These are phyloP conservation scores for Micronycteris hirsuta DNA, from an alignment of 2,113 vertebrate genomes.

Conservation along the genomic window DNA sequence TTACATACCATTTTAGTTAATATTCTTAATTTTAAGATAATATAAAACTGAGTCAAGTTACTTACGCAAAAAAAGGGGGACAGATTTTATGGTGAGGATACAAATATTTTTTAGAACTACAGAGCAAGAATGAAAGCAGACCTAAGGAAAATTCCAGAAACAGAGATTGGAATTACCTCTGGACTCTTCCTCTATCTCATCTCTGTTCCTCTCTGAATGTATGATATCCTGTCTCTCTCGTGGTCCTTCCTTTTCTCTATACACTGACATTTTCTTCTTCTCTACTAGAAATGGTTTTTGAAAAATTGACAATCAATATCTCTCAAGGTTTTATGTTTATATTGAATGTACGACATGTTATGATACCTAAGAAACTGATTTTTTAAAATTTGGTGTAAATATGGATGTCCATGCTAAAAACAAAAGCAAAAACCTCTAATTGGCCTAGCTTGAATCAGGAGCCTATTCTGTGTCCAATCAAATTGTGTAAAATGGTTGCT, in stretches of 20 bases:
- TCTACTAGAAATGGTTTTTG: background rate
- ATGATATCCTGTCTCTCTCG: background rate
- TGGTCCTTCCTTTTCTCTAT: background rate
- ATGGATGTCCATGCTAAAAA: background rate
- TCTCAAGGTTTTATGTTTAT: background rate
- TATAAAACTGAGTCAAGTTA: background rate
- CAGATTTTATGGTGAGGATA: background rate
- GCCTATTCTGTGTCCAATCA: background rate
- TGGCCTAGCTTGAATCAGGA: background rate
- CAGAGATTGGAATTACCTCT: background rate
- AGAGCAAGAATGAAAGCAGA: background rate
- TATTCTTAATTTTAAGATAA: constrained; percentile 6
- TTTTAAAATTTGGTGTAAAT: background rate
- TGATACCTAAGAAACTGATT: background rate
- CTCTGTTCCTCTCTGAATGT: background rate
- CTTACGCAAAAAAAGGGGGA: background rate
- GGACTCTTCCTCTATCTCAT: background rate
- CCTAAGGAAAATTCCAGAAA: background rate
- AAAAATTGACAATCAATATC: background rate
- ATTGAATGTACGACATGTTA: background rate
- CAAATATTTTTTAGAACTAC: background rate
- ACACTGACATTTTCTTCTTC: background rate
- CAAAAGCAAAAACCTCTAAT: background rate
- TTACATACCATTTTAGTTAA: background rate
- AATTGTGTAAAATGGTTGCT: background rate